A percentile compares a stretch with the other conserved stretches of the same genome.
Evolutionary conservation across 2,888 invertebrate genomes (phyloP).

Genomic region (Taenaris catops): DNA sequence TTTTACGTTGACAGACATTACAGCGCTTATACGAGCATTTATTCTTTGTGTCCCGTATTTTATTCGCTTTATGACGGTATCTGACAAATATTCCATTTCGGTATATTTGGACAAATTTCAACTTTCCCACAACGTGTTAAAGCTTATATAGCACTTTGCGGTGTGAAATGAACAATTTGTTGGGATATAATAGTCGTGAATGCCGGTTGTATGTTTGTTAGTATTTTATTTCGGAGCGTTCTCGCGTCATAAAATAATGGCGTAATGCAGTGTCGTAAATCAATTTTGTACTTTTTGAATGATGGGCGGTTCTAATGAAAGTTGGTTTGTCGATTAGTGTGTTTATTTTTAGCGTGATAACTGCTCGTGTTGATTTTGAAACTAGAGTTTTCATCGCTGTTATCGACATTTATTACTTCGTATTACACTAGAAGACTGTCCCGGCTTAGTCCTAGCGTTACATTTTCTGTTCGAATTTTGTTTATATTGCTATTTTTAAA

Average conservation of each 20-base stretch:
- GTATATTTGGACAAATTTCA: too few species aligned
- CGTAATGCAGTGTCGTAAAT: conserved; percentile 75
- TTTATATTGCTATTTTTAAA: too few species aligned
- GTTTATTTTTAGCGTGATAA: conserved; percentile 27
- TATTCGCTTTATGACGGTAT: conserved; percentile 78
- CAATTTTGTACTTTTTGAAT: conserved; percentile 72
- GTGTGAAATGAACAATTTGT: conserved; percentile 31
- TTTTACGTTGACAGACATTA: conserved; percentile 79
- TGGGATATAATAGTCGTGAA: conserved; percentile 71
- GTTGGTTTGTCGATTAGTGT: conserved; percentile 47
- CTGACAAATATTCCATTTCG: too few species aligned
- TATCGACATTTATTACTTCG: conserved; percentile 7
- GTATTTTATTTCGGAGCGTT: conserved; percentile 78
- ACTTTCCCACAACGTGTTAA: conserved; percentile 31
- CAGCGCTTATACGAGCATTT: conserved; percentile 77
- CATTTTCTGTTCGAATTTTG: too few species aligned
- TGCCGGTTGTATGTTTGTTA: conserved; percentile 77
- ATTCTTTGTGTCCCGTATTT: conserved; percentile 79
- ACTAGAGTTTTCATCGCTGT: conserved; percentile 45
- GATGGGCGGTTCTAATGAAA: conserved; percentile 70
- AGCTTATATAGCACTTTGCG: conserved; percentile 19
- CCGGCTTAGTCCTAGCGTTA: too few species aligned
- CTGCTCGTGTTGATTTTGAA: conserved; percentile 17
- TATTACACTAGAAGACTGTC: too few species aligned
- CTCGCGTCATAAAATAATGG: conserved; percentile 77